These are phyloP conservation scores for Napeogenes sylphis DNA, from an alignment of 2,888 invertebrate species.

Conservation along the genomic window DNA sequence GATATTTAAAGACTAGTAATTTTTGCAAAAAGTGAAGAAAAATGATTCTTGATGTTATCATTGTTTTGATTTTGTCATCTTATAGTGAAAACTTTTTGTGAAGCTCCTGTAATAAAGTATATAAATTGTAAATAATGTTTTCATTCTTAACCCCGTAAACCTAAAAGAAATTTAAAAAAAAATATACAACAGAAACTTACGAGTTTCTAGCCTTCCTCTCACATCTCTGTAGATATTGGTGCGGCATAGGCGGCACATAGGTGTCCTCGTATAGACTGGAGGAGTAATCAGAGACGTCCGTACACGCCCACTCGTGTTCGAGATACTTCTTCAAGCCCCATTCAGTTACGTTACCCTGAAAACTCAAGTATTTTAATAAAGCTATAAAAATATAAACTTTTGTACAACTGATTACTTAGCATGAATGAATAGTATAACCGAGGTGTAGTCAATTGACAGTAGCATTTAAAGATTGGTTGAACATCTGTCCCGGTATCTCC, in stretches of 20 bases:
- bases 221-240: constrained; percentile 54
- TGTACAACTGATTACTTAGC: no score
- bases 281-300: constrained; percentile 63
- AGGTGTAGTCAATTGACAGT: no score
- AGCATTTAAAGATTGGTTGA: no score
- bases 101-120: constrained; percentile 69
- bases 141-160: neutral
- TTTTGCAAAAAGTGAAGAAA: constrained; percentile 59
- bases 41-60: constrained; percentile 78
- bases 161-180: no score
- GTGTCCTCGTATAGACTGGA: constrained; percentile 60
- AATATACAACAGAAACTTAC: constrained; percentile 36
- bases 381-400: neutral
- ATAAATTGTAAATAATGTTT: constrained; percentile 8
- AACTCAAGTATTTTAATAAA: neutral
- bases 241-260: constrained; percentile 53
- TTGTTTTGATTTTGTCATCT: constrained; percentile 73
- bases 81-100: constrained; percentile 71
- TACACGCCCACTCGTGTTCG: constrained; percentile 69
- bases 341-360: constrained; percentile 68
- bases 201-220: constrained; percentile 57
- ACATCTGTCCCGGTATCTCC: no score
- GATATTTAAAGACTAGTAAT: constrained; percentile 75
- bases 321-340: constrained; percentile 64
- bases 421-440: no score